Percentiles rank a stretch among this genome's conserved stretches.
Conservation (phyloP, 64 coral and sea anemone genomes). For the Dendronephthya gigantea region DNA sequence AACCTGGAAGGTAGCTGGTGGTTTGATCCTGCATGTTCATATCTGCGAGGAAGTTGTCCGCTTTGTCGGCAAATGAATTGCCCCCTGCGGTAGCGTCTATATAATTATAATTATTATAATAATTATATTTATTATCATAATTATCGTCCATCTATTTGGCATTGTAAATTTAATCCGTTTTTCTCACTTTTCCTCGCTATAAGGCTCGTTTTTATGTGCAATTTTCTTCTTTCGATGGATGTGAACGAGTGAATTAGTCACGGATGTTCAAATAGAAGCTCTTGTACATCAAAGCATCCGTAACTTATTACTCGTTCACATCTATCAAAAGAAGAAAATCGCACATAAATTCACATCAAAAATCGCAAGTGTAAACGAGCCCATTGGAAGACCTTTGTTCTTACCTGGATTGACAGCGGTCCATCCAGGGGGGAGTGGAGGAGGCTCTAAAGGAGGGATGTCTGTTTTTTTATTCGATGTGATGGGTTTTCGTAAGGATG, state of each 20-base stretch:
- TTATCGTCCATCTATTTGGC: too few species aligned
- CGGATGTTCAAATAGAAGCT: too few species aligned
- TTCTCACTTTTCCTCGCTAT: too few species aligned
- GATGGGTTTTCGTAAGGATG: slow-evolving; percentile 44
- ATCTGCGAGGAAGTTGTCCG: neutral
- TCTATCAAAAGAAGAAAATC: too few species aligned
- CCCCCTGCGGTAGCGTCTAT: neutral
- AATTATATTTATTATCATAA: neutral
- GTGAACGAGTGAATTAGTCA: too few species aligned
- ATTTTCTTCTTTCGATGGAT: too few species aligned
- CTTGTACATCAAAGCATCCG: too few species aligned
- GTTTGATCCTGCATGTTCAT: slow-evolving; percentile 12
- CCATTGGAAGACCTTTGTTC: neutral
- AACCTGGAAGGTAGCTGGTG: slow-evolving; percentile 4
- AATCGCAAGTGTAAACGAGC: too few species aligned
- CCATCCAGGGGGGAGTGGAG: slow-evolving; percentile 40
- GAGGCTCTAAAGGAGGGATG: slow-evolving; percentile 43
- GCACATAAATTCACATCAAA: too few species aligned
- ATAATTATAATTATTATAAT: neutral
- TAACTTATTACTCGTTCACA: too few species aligned
- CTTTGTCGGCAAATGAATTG: neutral
- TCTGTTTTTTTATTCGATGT: slow-evolving; percentile 37
- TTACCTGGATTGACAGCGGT: neutral
- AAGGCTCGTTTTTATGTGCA: too few species aligned
- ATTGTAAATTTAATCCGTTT: too few species aligned